phyloP scores from a whole-genome alignment of 1,140 invertebrate genomes.

The Meloidogyne floridensis region DNA sequence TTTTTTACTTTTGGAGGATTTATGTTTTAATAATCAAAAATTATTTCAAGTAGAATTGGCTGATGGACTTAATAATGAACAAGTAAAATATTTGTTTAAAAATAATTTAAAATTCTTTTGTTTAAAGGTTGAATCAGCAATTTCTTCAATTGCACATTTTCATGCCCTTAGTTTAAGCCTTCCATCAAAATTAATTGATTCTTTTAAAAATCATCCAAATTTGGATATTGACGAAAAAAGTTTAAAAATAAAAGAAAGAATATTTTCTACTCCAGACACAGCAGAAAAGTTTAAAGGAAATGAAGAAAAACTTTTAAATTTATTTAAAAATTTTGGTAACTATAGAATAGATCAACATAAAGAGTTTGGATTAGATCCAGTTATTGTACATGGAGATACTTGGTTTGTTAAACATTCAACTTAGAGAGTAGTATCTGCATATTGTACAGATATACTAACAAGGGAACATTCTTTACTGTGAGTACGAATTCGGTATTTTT shows the following conservation, averaged over 20 bases:
- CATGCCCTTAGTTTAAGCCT: constrained; percentile 22
- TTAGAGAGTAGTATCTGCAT: neutral
- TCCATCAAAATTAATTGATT: constrained; percentile 21
- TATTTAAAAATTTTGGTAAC: neutral
- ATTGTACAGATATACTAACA: no score
- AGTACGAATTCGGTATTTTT: no score
- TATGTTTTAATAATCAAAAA: neutral
- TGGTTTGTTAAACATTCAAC: constrained; percentile 5
- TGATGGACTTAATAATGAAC: constrained; percentile 25
- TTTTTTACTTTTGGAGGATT: constrained; percentile 5
- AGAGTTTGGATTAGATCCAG: constrained; percentile 16
- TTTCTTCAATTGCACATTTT: constrained; percentile 22
- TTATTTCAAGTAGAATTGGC: constrained; percentile 16
- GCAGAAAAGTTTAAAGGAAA: constrained; percentile 10
- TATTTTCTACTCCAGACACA: neutral
- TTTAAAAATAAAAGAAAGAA: constrained; percentile 15
- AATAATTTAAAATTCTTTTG: neutral
- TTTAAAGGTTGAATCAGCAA: constrained; percentile 4
- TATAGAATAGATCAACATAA: constrained; percentile 27
- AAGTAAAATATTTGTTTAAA: neutral
- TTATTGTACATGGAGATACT: constrained; percentile 28
- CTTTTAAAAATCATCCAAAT: constrained; percentile 14
- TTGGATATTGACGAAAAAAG: constrained; percentile 20
- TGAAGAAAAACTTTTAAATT: neutral
- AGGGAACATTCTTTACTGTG: no score